Percentiles rank a stretch among this genome's conserved stretches.
These are phyloP conservation scores for Gambusia yucatana DNA, from an alignment of 2,797 vertebrate genomes.

Conservation along the genomic window DNA sequence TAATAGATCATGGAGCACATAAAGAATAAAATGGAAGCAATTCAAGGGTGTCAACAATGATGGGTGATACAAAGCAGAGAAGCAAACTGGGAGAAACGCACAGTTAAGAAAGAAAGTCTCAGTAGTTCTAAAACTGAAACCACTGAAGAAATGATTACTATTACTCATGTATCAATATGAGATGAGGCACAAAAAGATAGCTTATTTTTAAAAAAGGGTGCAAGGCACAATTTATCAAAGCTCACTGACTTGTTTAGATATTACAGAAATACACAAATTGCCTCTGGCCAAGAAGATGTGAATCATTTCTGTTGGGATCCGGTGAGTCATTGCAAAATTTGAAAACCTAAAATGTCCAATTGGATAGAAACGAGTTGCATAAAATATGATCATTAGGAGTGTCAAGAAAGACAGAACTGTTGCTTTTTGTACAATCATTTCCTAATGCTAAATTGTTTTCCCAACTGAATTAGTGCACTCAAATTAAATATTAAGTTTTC, in stretches of 20 bases:
- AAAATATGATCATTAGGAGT: conserved; percentile 15
- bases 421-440: conserved; percentile 3
- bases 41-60: conserved; percentile 62
- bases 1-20: conserved; percentile 67
- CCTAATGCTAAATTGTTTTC: conserved; percentile 21
- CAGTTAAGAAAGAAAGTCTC: conserved; percentile 24
- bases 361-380: background rate
- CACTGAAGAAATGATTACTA: conserved; percentile 44
- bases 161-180: conserved; percentile 59
- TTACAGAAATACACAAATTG: conserved; percentile 29
- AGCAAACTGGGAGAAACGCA: conserved; percentile 27
- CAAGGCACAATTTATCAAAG: conserved; percentile 34
- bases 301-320: conserved; percentile 7
- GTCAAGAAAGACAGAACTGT: conserved; percentile 34
- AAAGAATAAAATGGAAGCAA: conserved; percentile 45
- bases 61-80: conserved; percentile 37
- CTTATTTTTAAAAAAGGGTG: conserved; percentile 45
- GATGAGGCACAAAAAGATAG: conserved; percentile 48
- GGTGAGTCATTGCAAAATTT: background rate
- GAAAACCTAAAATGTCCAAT: background rate
- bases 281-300: conserved; percentile 16
- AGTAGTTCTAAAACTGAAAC: conserved; percentile 38
- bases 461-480: background rate
- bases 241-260: background rate
- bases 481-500: background rate